Evolutionary conservation across 2,888 invertebrate genomes (phyloP).

Genomic region (Dryobotodes eremita): DNA sequence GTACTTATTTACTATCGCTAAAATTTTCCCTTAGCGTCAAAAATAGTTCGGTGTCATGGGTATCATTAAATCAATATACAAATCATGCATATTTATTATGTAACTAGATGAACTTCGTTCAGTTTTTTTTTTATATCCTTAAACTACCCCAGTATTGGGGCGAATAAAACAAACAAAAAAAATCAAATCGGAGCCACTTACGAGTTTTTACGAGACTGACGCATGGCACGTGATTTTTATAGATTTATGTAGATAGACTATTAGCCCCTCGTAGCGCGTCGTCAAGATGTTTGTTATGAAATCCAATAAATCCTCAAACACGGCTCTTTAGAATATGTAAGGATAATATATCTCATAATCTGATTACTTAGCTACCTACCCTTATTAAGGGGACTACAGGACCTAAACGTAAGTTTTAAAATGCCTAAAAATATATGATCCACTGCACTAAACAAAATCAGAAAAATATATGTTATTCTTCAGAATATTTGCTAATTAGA

Average conservation of each 20-base stretch:
- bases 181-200: neutral
- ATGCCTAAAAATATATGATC: no score
- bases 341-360: neutral
- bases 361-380: neutral
- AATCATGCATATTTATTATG: neutral
- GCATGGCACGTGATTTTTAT: neutral
- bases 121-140: neutral
- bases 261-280: neutral
- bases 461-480: no score
- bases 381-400: no score
- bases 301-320: neutral
- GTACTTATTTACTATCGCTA: no score
- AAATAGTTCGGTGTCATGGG: neutral
- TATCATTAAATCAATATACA: neutral
- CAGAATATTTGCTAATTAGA: no score
- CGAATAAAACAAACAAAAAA: neutral
- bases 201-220: neutral
- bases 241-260: neutral
- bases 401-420: no score
- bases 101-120: neutral
- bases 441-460: no score
- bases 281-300: neutral
- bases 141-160: neutral
- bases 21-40: neutral
- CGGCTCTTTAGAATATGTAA: no score